Evolutionary conservation across 2,888 invertebrate species (phyloP).

Genomic region (Eulithis testata): DNA sequence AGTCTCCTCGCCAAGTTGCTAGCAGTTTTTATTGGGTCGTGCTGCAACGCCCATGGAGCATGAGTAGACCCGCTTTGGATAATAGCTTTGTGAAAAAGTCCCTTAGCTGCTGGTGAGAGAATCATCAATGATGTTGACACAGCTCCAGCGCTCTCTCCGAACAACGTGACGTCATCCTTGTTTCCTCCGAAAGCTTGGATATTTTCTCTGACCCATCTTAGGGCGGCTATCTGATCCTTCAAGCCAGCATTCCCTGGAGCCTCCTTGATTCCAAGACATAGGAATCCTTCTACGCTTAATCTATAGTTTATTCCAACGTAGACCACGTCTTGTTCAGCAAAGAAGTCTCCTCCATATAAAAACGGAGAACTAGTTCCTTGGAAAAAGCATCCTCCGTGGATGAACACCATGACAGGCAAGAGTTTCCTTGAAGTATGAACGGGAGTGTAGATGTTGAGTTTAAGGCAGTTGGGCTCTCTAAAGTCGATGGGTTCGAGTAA

Average conservation of each 20-base stretch:
- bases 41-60: slow-evolving; percentile 72
- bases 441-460: slow-evolving; percentile 71
- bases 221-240: slow-evolving; percentile 79
- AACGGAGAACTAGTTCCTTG: slow-evolving; percentile 85
- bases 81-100: slow-evolving; percentile 73
- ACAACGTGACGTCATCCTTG: slow-evolving; percentile 71
- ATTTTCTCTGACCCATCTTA: slow-evolving; percentile 72
- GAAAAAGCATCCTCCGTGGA: slow-evolving; percentile 87
- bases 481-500: slow-evolving; percentile 50
- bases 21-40: slow-evolving; percentile 67
- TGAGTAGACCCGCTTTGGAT: slow-evolving; percentile 73
- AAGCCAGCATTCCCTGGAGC: slow-evolving; percentile 88
- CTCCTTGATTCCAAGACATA: slow-evolving; percentile 85
- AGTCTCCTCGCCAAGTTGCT: slow-evolving; percentile 65
- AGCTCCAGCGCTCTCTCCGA: slow-evolving; percentile 79
- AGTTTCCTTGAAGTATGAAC: slow-evolving; percentile 38
- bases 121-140: slow-evolving; percentile 71
- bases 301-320: slow-evolving; percentile 86
- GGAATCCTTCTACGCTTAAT: slow-evolving; percentile 84
- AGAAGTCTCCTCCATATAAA: slow-evolving; percentile 85
- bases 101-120: slow-evolving; percentile 65
- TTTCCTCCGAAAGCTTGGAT: slow-evolving; percentile 73
- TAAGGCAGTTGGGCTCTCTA: slow-evolving; percentile 71
- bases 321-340: slow-evolving; percentile 84
- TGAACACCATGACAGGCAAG: slow-evolving; percentile 86